phyloP scores from a whole-genome alignment of 2,113 vertebrate species.

The Catharus fuscescens region DNA sequence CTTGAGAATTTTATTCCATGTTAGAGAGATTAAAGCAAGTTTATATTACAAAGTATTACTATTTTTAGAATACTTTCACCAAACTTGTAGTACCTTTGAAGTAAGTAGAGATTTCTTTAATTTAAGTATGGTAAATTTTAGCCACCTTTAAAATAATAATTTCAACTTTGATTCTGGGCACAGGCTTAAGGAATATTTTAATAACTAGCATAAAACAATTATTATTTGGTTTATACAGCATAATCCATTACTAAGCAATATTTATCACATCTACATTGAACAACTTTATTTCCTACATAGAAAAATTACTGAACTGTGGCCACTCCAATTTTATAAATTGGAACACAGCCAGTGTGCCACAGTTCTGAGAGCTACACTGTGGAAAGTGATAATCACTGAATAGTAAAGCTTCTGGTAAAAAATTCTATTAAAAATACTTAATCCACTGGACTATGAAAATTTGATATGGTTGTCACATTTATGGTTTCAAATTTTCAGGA shows the following conservation, averaged over 20 bases:
- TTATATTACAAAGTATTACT: not conserved
- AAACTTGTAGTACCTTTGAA: not conserved
- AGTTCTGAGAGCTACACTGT: not conserved
- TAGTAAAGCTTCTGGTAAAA: not conserved
- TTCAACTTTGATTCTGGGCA: not conserved
- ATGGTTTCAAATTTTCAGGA: not conserved
- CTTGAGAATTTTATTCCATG: not conserved
- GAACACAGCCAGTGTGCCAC: not conserved
- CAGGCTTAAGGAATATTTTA: not conserved
- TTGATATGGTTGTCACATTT: not conserved
- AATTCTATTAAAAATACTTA: not conserved
- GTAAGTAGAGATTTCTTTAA: not conserved
- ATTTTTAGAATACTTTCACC: not conserved
- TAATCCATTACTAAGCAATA: conserved; percentile 23
- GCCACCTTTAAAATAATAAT: not conserved
- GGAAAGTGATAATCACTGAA: not conserved
- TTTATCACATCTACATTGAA: conserved; percentile 15
- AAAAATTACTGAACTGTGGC: conserved; percentile 23
- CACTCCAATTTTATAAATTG: conserved; percentile 2
- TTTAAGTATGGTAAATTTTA: not conserved
- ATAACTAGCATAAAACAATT: conserved; percentile 1
- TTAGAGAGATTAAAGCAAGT: not conserved
- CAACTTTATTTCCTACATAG: conserved; percentile 2
- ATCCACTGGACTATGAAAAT: not conserved
- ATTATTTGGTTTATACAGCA: not conserved